phyloP scores from a whole-genome alignment of 2,797 vertebrate species.

The Anolis apletophallus region DNA sequence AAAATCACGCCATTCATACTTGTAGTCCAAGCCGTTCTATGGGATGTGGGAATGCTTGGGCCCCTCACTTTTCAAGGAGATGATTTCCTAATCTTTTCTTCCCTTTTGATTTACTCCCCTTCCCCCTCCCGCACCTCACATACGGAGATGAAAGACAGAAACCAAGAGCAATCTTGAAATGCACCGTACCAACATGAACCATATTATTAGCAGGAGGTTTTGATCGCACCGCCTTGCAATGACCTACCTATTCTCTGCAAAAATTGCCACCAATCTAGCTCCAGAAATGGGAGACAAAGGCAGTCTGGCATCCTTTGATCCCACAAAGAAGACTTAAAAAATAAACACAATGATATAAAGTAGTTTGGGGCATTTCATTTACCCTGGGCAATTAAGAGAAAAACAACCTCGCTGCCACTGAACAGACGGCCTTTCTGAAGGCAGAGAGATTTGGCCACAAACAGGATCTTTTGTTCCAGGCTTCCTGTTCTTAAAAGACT shows the following conservation, averaged over 20 bases:
- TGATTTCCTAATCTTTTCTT: slow-evolving; percentile 14
- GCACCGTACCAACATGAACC: slow-evolving; percentile 61
- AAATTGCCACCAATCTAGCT: background rate
- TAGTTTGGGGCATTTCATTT: background rate
- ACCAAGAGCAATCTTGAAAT: slow-evolving; percentile 70
- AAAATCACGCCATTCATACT: too few relatives aligned
- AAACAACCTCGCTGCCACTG: background rate
- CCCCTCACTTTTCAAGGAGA: slow-evolving; percentile 6
- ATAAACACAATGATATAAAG: background rate
- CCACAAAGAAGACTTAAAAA: slow-evolving; percentile 1
- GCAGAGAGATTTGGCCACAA: background rate
- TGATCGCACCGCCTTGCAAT: slow-evolving; percentile 54
- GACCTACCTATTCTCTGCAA: slow-evolving; percentile 46
- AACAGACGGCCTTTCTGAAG: slow-evolving; percentile 18
- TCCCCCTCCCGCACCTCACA: background rate
- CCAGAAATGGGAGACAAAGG: background rate
- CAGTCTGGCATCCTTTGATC: background rate
- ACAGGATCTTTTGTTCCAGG: background rate
- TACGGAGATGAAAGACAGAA: slow-evolving; percentile 59
- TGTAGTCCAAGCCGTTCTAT: accelerated
- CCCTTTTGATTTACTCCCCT: slow-evolving; percentile 62
- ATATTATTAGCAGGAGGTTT: slow-evolving; percentile 61
- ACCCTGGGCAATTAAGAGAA: slow-evolving; percentile 17
- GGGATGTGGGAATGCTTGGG: background rate
- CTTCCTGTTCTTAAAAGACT: background rate